Evolutionary conservation across 2,113 vertebrate genomes (phyloP).

Genomic region (Pantherophis guttatus): DNA sequence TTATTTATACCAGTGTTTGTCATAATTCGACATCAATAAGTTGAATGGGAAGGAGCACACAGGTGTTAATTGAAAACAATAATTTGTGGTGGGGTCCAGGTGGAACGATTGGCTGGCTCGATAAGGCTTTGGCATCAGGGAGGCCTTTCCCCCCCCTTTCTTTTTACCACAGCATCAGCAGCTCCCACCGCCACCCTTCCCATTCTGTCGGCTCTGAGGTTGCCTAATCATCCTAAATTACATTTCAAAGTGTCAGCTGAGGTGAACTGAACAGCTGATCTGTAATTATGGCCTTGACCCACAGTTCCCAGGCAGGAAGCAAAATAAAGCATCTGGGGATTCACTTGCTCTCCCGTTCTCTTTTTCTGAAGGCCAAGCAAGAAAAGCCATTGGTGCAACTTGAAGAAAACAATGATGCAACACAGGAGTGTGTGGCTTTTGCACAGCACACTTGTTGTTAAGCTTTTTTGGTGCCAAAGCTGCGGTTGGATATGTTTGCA

Average conservation of each 20-base stretch:
- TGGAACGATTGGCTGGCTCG: constrained; percentile 73
- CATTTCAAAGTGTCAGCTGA: constrained; percentile 2
- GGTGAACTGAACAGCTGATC: not conserved
- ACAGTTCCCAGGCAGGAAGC: accelerated
- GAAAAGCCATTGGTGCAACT: not conserved
- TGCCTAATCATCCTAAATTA: constrained; percentile 7
- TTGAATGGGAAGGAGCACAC: constrained; percentile 81
- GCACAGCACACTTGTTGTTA: not conserved
- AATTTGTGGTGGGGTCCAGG: constrained; percentile 78
- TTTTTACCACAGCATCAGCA: constrained; percentile 14
- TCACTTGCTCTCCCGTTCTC: not conserved
- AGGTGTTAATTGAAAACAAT: constrained; percentile 84
- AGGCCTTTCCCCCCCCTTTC: constrained; percentile 23
- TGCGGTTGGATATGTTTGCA: not conserved
- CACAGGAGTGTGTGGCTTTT: not conserved
- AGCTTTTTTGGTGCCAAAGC: not conserved
- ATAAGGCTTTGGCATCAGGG: constrained; percentile 42
- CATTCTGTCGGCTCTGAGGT: not conserved
- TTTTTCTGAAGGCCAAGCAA: not conserved
- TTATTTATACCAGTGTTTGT: constrained; percentile 81
- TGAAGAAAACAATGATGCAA: not conserved
- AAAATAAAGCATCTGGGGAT: not conserved
- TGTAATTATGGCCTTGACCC: not conserved
- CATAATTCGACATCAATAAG: constrained; percentile 85
- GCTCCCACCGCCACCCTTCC: not conserved